Base-by-base conservation (phyloP, 2,113 vertebrate species). In the Phycodurus eques region DNA sequence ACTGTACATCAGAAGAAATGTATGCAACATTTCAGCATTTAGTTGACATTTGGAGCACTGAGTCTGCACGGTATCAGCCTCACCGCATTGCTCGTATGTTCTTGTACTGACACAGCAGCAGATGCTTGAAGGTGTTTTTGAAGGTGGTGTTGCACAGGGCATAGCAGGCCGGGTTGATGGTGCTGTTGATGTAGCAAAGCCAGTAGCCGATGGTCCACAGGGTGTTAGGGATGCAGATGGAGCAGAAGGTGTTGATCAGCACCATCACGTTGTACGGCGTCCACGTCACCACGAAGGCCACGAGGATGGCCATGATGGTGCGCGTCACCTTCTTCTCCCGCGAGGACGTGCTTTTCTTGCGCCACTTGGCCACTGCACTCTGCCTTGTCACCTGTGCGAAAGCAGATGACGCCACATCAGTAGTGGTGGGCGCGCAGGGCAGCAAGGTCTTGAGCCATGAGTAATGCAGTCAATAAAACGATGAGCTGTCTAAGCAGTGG, bases 241-340 rank as follows among this genome's bases (percentile, higher is more conserved):
- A 80, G 67, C 96, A 99, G 91, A 99, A 98, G 54, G 96, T 96
- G 85, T 96, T 97, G 85, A 99, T 96, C 84, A 99, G 93, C 77
- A 99, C 98, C 96, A 99, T 98, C 78, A 99, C 96, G 0, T 98
- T 99, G 88, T 99, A 99, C 0, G 98, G 98, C 0, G 96, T 96
- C 98, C 98, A 99, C 0, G 98, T 99, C 83, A 92, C 92, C 8
- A 92, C 91, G 63, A 94, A 94, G 0, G 89, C 90, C n/a, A 93
- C 85, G 72, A 94, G 86, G 71, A 99, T 98, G 73, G 98, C 98
- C 93, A 98, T 93, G 87, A 99, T 99, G 68, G 97, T 99, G 84
- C 96, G 94, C 1, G 98, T 98, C 69, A 99, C 97, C 83, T 99
- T 99, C 87, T 93, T 98, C 83, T 99, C 98, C 77, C 98, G 91